These are phyloP conservation scores for Piaya cayana DNA, from an alignment of 2,113 vertebrate species.

Conservation along the genomic window DNA sequence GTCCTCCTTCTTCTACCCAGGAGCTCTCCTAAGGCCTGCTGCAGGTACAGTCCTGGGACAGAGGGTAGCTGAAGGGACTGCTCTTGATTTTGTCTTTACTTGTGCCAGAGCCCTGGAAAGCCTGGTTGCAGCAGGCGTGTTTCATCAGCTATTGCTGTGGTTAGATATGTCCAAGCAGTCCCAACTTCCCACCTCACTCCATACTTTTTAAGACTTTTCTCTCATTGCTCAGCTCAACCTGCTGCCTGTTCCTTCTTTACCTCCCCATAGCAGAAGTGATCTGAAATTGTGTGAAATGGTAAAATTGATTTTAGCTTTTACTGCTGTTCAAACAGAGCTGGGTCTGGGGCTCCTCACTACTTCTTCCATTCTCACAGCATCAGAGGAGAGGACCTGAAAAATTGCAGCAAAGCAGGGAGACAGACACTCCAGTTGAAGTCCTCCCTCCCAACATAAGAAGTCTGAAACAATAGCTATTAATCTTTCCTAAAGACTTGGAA, in stretches of 20 bases:
- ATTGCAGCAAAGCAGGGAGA: background rate
- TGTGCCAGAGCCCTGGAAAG: background rate
- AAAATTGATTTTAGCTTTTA: background rate
- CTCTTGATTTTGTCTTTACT: background rate
- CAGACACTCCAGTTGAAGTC: background rate
- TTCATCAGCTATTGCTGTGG: background rate
- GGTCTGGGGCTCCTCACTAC: background rate
- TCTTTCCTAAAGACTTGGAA: background rate
- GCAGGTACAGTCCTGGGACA: background rate
- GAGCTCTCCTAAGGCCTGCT: background rate
- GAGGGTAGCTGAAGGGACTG: fast-evolving
- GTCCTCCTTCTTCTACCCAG: background rate
- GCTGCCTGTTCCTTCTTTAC: background rate
- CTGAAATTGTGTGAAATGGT: background rate
- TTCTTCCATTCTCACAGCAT: background rate
- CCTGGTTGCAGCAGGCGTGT: background rate
- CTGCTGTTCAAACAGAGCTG: background rate
- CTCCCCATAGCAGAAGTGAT: background rate
- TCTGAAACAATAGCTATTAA: background rate
- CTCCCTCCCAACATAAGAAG: background rate
- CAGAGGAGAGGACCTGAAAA: background rate
- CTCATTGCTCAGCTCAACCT: background rate
- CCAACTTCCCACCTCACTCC: background rate
- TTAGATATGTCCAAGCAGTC: background rate
- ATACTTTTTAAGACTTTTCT: background rate